phyloP scores from a whole-genome alignment of 2,797 vertebrate genomes.

The Sorex maritimensis region DNA sequence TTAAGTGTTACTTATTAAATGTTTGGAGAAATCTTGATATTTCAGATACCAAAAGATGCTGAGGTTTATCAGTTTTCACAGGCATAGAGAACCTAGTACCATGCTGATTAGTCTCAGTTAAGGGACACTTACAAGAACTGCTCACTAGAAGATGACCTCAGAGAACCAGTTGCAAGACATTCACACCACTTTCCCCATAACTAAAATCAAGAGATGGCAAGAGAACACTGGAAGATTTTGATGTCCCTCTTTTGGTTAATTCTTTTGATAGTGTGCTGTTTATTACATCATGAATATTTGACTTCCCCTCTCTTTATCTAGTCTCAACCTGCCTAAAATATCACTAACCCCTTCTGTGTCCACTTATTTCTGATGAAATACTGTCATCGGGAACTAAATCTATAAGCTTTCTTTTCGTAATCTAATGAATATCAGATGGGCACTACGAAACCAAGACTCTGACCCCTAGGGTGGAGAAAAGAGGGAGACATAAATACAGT shows the following conservation, averaged over 20 bases:
- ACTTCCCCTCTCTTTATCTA: constrained; percentile 31
- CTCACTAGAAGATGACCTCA: too few species aligned
- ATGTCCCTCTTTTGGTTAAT: background rate
- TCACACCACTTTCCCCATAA: background rate
- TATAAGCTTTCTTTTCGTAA: constrained; percentile 10
- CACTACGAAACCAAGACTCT: background rate
- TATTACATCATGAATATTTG: constrained; percentile 36
- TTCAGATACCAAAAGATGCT: background rate
- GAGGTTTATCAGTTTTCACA: background rate
- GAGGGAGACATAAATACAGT: background rate
- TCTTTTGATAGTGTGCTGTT: background rate
- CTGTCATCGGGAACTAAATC: background rate
- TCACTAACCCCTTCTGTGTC: background rate
- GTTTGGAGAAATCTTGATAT: background rate
- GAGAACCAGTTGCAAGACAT: background rate
- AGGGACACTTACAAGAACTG: background rate
- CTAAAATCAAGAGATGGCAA: background rate
- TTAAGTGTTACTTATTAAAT: background rate
- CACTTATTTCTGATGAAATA: constrained; percentile 23
- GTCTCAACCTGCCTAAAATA: constrained; percentile 30
- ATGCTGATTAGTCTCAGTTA: background rate
- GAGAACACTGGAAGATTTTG: background rate
- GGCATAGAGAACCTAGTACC: background rate
- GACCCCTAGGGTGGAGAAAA: background rate
- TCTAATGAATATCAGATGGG: constrained; percentile 46